A percentile compares a stretch with the other conserved stretches of the same genome.
These are phyloP conservation scores for Apaloderma vittatum DNA, from an alignment of 2,113 vertebrate genomes.

Conservation along the genomic window DNA sequence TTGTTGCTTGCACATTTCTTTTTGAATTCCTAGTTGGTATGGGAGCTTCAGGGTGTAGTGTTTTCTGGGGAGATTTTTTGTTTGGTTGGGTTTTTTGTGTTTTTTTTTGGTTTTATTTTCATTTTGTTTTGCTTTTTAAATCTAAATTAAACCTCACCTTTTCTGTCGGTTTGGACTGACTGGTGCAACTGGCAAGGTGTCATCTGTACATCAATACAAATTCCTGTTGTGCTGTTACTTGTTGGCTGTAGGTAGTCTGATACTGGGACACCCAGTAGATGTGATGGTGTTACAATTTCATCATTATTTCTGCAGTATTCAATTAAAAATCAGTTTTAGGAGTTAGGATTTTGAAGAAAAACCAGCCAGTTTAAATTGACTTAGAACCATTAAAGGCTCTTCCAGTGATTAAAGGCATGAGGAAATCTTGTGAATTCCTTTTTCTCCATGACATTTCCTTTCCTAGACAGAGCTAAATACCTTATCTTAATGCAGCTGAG, in stretches of 20 bases:
- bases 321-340: neutral
- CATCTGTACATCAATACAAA: neutral
- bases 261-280: neutral
- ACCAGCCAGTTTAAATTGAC: neutral
- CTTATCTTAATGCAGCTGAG: neutral
- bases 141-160: neutral
- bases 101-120: neutral
- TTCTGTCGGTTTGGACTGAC: neutral
- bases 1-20: neutral
- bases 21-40: neutral
- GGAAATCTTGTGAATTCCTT: neutral
- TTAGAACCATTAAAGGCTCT: neutral
- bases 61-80: neutral
- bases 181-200: neutral
- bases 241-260: accelerated
- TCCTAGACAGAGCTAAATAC: neutral
- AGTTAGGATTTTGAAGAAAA: neutral
- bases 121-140: neutral
- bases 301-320: neutral
- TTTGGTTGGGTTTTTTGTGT: neutral
- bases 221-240: neutral
- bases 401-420: neutral
- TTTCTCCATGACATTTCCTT: neutral
- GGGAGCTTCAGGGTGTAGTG: neutral
- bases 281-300: neutral